Conservation (phyloP, 2,113 vertebrate species). For the Hirundichthys speculiger region DNA sequence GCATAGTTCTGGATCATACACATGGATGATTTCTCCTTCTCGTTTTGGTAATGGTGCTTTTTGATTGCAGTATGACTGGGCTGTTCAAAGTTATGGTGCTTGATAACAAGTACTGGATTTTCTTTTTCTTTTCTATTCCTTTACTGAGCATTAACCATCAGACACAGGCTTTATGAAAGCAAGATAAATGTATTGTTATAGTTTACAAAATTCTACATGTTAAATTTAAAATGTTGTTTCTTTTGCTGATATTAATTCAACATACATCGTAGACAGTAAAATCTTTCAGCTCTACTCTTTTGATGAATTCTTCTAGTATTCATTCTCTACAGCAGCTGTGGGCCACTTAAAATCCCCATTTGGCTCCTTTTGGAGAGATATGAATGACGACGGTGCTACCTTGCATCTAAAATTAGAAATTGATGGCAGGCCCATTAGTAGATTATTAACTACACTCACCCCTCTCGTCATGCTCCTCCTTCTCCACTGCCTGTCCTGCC, state of each 20-base stretch:
- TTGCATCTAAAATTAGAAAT: constrained; percentile 64
- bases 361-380: constrained; percentile 41
- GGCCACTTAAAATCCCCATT: constrained; percentile 43
- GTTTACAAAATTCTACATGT: background rate
- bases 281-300: constrained; percentile 26
- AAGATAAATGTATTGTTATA: background rate
- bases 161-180: background rate
- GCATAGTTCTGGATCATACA: constrained; percentile 7
- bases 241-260: constrained; percentile 5
- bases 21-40: constrained; percentile 22
- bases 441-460: constrained; percentile 70
- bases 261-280: background rate
- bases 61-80: constrained; percentile 17
- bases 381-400: constrained; percentile 51
- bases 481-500: constrained; percentile 43
- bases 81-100: constrained; percentile 7
- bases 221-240: constrained; percentile 20
- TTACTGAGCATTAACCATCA: background rate
- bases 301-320: constrained; percentile 31
- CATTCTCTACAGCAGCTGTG: constrained; percentile 29
- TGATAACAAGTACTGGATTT: constrained; percentile 11
- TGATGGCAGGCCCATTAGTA: constrained; percentile 71
- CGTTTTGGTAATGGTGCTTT: background rate
- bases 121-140: background rate
- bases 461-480: constrained; percentile 37